These are phyloP conservation scores for Poeciliopsis occidentalis DNA, from an alignment of 2,113 vertebrate species.

Conservation along the genomic window DNA sequence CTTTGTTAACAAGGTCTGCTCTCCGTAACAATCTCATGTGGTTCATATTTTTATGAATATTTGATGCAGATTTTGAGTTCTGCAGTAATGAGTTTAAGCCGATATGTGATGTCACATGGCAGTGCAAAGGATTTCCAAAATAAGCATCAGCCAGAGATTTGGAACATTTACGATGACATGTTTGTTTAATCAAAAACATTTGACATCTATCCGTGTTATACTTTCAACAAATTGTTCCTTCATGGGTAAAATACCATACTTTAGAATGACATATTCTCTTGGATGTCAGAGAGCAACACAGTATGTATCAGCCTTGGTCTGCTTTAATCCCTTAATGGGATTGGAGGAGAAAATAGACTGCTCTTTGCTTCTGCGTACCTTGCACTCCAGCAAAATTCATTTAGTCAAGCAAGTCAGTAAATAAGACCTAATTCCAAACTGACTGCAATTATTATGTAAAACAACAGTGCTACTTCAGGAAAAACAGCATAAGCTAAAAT, in stretches of 20 bases:
- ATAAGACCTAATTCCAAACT: conserved; percentile 4
- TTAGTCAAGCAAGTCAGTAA: conserved; percentile 41
- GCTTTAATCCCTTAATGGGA: conserved; percentile 82
- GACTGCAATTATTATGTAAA: neutral
- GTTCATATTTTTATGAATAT: conserved; percentile 13
- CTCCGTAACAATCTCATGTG: neutral
- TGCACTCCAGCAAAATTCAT: conserved; percentile 65
- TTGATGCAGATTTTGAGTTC: conserved; percentile 36
- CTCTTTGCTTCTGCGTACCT: conserved; percentile 61
- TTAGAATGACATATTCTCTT: neutral
- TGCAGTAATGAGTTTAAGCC: conserved; percentile 46
- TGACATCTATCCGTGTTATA: conserved; percentile 37
- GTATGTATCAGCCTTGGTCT: conserved; percentile 51
- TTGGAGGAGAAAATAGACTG: conserved; percentile 76
- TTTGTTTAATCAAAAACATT: conserved; percentile 48
- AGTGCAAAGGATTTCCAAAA: conserved; percentile 44
- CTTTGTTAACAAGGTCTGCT: no score
- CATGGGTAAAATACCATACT: neutral
- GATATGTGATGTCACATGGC: conserved; percentile 51
- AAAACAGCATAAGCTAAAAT: neutral
- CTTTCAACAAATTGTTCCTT: conserved; percentile 8
- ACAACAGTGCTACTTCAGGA: neutral
- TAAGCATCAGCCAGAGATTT: conserved; percentile 56
- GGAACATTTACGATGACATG: conserved; percentile 41
- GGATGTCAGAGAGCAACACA: neutral